Percentiles rank a stretch among this genome's conserved stretches.
phyloP scores from a whole-genome alignment of 2,113 vertebrate genomes.

The Perca fluviatilis region DNA sequence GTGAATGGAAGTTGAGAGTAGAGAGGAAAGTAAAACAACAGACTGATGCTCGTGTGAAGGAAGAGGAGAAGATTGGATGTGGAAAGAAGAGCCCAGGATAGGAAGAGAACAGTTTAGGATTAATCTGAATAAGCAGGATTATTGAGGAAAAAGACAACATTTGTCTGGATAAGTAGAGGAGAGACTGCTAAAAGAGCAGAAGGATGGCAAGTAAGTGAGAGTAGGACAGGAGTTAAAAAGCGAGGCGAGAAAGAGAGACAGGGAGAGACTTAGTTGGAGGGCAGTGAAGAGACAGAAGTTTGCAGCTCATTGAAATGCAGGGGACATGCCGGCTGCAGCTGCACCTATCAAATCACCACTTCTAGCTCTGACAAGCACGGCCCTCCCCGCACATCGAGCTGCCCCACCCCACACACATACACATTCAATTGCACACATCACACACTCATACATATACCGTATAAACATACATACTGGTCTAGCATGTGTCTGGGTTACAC shows the following conservation, averaged over 20 bases:
- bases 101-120: conserved; percentile 17
- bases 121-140: conserved; percentile 13
- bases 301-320: conserved; percentile 87
- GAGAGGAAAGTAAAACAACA: conserved; percentile 12
- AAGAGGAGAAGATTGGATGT: background rate
- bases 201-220: conserved; percentile 24
- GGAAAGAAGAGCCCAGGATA: background rate
- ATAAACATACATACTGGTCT: conserved; percentile 9
- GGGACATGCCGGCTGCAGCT: conserved; percentile 86
- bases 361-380: conserved; percentile 74
- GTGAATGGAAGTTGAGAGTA: background rate
- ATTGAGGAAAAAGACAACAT: background rate
- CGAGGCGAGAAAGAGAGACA: conserved; percentile 30
- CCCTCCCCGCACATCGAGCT: conserved; percentile 47
- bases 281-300: conserved; percentile 61
- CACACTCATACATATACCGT: conserved; percentile 8
- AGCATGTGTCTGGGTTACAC: conserved; percentile 38
- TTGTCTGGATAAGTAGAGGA: conserved; percentile 17
- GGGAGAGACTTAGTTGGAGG: conserved; percentile 63
- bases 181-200: conserved; percentile 46
- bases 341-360: conserved; percentile 87
- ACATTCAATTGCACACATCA: conserved; percentile 6
- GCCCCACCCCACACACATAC: conserved; percentile 21
- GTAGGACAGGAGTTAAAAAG: conserved; percentile 47
- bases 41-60: conserved; percentile 1